phyloP scores from a whole-genome alignment of 30 jellyfish, hydroid and myxozoan genomes.

The Pelagia noctiluca region DNA sequence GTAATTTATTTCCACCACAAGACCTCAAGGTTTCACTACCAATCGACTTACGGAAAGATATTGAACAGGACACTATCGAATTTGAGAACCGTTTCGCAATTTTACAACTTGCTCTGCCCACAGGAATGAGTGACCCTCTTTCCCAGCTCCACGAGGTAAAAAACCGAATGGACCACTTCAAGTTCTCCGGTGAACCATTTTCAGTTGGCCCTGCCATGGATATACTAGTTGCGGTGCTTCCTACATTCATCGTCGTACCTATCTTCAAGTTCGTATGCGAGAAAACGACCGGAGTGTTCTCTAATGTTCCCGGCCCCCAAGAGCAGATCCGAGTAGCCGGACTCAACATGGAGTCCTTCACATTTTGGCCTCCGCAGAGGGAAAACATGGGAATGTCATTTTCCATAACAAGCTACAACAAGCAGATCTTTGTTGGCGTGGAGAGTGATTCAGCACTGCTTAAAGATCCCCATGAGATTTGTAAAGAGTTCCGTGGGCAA shows the following conservation, averaged over 20 bases:
- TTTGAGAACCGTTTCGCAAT: conserved; percentile 82
- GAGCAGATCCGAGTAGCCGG: conserved; percentile 50
- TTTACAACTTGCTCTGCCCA: conserved; percentile 59
- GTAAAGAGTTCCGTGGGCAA: conserved; percentile 53
- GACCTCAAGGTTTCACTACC: conserved; percentile 73
- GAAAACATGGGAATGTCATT: conserved; percentile 78
- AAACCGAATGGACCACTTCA: conserved; percentile 55
- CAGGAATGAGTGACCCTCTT: conserved; percentile 50
- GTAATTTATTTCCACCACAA: conserved; percentile 63
- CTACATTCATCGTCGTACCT: conserved; percentile 59
- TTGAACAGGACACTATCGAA: conserved; percentile 65
- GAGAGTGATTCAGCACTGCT: conserved; percentile 63
- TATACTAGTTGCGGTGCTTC: conserved; percentile 48
- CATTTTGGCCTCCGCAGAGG: conserved; percentile 92
- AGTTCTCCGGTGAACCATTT: conserved; percentile 83
- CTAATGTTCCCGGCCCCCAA: conserved; percentile 87
- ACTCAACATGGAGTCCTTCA: conserved; percentile 48
- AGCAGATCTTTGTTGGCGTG: conserved; percentile 65
- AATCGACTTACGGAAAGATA: conserved; percentile 76
- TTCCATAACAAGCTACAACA: conserved; percentile 73
- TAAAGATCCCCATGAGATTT: conserved; percentile 71
- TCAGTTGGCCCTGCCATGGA: conserved; percentile 74
- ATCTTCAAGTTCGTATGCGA: conserved; percentile 50
- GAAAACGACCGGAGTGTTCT: conserved; percentile 73
- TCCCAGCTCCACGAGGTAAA: conserved; percentile 64